phyloP scores from a whole-genome alignment of 1,140 invertebrate genomes.

The Drosophila paulistorum region DNA sequence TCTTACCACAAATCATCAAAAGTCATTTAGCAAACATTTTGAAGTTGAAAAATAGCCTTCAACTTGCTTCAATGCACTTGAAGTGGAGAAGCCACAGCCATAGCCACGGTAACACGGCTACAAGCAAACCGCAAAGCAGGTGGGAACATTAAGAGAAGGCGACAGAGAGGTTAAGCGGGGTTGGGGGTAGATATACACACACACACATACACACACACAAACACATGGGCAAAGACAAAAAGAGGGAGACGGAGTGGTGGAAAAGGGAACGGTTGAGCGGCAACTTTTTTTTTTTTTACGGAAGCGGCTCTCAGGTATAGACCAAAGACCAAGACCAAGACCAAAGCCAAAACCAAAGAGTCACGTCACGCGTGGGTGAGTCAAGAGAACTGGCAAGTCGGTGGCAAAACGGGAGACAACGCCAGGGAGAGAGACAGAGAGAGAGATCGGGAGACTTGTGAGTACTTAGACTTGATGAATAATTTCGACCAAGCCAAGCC shows the following conservation, averaged over 20 bases:
- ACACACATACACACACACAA: not conserved
- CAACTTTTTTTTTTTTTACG: slow-evolving; percentile 77
- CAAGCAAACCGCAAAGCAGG: slow-evolving; percentile 47
- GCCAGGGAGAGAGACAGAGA: not conserved
- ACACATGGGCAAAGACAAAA: not conserved
- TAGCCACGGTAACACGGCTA: not conserved
- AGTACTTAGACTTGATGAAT: slow-evolving; percentile 79
- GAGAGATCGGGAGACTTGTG: slow-evolving; percentile 15
- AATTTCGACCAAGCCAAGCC: slow-evolving; percentile 60
- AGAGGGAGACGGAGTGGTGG: slow-evolving; percentile 12
- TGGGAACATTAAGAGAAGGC: slow-evolving; percentile 23
- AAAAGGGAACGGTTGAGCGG: slow-evolving; percentile 42
- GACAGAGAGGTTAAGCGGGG: slow-evolving; percentile 6
- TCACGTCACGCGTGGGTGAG: slow-evolving; percentile 77
- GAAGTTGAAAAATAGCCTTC: slow-evolving; percentile 81
- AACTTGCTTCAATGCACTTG: slow-evolving; percentile 79
- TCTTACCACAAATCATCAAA: slow-evolving; percentile 78
- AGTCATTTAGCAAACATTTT: slow-evolving; percentile 81
- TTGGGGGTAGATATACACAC: not conserved
- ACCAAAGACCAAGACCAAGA: slow-evolving; percentile 18
- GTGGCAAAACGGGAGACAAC: slow-evolving; percentile 12
- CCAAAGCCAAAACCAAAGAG: slow-evolving; percentile 75
- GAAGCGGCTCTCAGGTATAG: slow-evolving; percentile 74
- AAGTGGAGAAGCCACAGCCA: slow-evolving; percentile 63
- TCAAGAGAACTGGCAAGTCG: slow-evolving; percentile 38